Percentiles rank a stretch among this genome's conserved stretches.
These are phyloP conservation scores for Entomyzon cyanotis DNA, from an alignment of 2,113 vertebrate species.

Conservation along the genomic window DNA sequence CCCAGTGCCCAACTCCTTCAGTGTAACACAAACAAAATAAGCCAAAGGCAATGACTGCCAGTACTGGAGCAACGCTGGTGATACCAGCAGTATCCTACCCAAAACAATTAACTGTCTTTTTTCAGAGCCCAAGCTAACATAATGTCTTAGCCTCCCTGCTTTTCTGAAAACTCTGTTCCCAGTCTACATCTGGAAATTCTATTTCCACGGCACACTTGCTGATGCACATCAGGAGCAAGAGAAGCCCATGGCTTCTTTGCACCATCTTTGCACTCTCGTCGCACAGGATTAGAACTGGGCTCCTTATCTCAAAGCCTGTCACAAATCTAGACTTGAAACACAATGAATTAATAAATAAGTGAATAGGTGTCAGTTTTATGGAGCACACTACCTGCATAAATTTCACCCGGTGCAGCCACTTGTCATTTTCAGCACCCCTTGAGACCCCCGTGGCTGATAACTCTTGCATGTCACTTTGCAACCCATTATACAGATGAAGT, in stretches of 20 bases:
- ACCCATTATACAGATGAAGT: conserved; percentile 26
- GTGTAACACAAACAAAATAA: neutral
- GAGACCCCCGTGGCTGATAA: conserved; percentile 36
- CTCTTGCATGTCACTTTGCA: neutral
- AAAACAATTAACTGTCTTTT: neutral
- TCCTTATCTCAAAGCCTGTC: conserved; percentile 30
- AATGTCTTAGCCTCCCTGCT: neutral
- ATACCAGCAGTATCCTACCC: neutral
- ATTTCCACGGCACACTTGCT: neutral
- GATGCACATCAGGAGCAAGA: neutral
- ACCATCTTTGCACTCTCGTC: fast-evolving
- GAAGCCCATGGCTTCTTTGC: neutral
- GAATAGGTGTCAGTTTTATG: conserved; percentile 42
- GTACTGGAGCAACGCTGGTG: neutral
- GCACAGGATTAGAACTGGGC: neutral
- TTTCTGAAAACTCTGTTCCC: neutral
- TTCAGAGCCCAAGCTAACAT: neutral
- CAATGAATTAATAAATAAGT: conserved; percentile 52
- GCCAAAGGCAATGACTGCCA: neutral
- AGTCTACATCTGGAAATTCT: neutral
- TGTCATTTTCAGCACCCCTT: conserved; percentile 22
- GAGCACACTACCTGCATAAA: conserved; percentile 13
- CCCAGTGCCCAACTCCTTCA: neutral
- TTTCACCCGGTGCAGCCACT: conserved; percentile 10
- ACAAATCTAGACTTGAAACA: conserved; percentile 44